phyloP scores from a whole-genome alignment of 2,888 invertebrate genomes.

The Troides aeacus region DNA sequence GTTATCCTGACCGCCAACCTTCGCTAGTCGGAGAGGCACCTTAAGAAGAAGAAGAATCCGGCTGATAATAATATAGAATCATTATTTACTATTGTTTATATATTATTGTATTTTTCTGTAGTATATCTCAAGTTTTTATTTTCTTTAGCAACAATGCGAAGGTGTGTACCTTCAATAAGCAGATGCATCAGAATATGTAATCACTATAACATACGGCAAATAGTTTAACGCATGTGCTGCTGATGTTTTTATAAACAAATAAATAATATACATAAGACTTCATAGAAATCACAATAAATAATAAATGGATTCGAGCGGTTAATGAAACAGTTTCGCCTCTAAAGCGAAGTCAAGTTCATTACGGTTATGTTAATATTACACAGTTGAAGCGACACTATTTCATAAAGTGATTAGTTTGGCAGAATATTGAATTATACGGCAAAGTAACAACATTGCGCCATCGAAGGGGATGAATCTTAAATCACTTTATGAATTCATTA shows the following conservation, averaged over 20 bases:
- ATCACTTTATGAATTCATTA: slow-evolving; percentile 15
- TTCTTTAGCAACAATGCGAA: no score
- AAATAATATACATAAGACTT: not conserved
- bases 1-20: no score
- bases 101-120: no score
- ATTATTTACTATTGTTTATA: no score
- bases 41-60: no score
- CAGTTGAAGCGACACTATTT: slow-evolving; percentile 4
- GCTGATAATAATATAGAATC: no score
- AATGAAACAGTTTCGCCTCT: not conserved
- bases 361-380: slow-evolving; percentile 4
- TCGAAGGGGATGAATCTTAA: slow-evolving; percentile 16
- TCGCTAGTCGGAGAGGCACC: no score
- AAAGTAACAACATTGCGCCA: slow-evolving; percentile 14
- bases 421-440: slow-evolving; percentile 3
- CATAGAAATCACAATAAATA: not conserved
- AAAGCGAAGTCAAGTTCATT: not conserved
- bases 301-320: not conserved
- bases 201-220: no score
- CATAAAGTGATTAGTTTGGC: slow-evolving; percentile 17
- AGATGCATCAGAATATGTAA: no score
- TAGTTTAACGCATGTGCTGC: not conserved
- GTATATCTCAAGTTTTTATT: no score
- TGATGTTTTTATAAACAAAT: not conserved
- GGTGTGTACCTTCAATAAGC: no score